A percentile compares a stretch with the other conserved stretches of the same genome.
These are phyloP conservation scores for Sarcophaga peregrina DNA, from an alignment of 1,140 invertebrate species.

Conservation along the genomic window DNA sequence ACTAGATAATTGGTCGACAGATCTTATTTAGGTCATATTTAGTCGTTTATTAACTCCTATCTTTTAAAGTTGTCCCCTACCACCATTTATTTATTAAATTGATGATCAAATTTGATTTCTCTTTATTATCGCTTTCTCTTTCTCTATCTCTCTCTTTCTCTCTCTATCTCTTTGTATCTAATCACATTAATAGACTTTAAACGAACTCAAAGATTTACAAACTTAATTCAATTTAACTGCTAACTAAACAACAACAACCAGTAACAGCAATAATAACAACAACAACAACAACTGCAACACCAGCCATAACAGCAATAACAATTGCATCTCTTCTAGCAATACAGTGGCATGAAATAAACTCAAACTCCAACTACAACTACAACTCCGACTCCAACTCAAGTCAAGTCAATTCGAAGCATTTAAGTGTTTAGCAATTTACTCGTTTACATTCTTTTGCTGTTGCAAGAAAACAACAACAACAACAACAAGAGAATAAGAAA, in stretches of 20 bases:
- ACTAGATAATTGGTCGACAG: too few species aligned
- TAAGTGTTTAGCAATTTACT: slow-evolving; percentile 39
- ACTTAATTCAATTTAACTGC: slow-evolving; percentile 37
- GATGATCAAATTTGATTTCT: slow-evolving; percentile 32
- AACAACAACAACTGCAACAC: too few species aligned
- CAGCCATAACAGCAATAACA: background rate
- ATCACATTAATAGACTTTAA: slow-evolving; percentile 22
- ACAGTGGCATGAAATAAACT: background rate
- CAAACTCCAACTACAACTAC: background rate
- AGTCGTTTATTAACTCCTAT: too few species aligned
- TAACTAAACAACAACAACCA: background rate
- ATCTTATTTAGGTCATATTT: too few species aligned
- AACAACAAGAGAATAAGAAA: background rate
- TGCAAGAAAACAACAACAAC: background rate
- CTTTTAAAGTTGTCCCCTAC: background rate
- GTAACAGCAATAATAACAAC: background rate
- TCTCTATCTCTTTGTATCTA: background rate
- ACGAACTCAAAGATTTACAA: slow-evolving; percentile 29
- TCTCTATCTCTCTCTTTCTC: background rate
- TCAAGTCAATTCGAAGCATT: background rate
- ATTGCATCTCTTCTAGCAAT: background rate
- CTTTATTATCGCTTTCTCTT: background rate
- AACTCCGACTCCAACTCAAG: too few species aligned
- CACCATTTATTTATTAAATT: slow-evolving; percentile 26
- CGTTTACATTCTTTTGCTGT: slow-evolving; percentile 29